Evolutionary conservation across 2,888 invertebrate genomes (phyloP), one percentile per base, ranked within the genome.

Genomic region (Xylota sylvarum): DNA sequence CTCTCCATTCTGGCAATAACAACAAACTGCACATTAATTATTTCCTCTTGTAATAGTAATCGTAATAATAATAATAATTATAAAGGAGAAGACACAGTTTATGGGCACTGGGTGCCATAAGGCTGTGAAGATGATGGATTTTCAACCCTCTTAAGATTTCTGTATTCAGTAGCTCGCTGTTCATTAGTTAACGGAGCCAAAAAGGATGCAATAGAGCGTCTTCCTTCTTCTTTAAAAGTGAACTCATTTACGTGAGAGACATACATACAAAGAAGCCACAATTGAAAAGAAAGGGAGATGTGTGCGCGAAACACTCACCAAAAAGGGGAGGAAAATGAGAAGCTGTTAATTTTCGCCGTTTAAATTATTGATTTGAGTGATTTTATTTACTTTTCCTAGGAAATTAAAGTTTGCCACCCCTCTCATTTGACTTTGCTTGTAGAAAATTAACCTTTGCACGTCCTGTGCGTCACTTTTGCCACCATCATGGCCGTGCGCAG

Each of bases 21-120:
- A 81, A 55, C 85, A 85, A 81, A 77, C 72, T 85, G 67, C 81
- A 77, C 81, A 85, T 85, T 85, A 85, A 85, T 85, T 85, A 85
- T 85, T 85, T 85, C 85, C 85, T 77, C 81, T 85, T 85, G 85
- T 85, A 85, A 76, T 77, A 72, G 85, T 85, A 81, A 85, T 85
- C 85, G 85, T 72, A 85, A 85, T 85, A 84, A 84, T 84, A 84
- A 84, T 85, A 81, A 85, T 85, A 72, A 85, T 84, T 55, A 73
- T 74, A 60, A 80, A 72, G 65, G 72, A 60, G 85, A 76, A 70
- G 58, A 79, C 73, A 52, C 65, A 58, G 58, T 74, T 70, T 52
- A 65, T 35, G 50, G 69, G 43, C 50, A 19, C 64, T 50, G 70
- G 62, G 55, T 80, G 60, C 65, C 65, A 67, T 80, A 67, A 72